Evolutionary conservation across 1,140 invertebrate genomes (phyloP), one percentile per base, ranked within the genome.

Genomic region (Drosophila rhopaloa): DNA sequence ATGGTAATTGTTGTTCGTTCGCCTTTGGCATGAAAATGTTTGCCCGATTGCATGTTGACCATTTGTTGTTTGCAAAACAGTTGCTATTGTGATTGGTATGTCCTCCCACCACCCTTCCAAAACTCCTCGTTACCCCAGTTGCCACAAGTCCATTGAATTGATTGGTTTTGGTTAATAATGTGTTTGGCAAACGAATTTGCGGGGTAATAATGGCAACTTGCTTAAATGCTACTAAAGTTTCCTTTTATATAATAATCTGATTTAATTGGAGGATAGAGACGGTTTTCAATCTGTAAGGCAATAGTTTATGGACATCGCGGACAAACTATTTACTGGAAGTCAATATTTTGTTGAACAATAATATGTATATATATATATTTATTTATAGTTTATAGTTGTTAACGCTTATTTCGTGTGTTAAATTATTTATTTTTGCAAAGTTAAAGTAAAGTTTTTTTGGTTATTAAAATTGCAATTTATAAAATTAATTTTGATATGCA

Each of bases 21-120:
- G 71, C 55, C 61, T 76, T 76, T 55, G 71, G 54, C 61, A 67
- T 66, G 71, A 55, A 73, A 81, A 74, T 81, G 79, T 81, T 81
- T 74, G 67, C 37, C 53, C 62, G 59, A 70, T 83, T 61, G 61
- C 77, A 75, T 75, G 68, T 79, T 68, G 43, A 41, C 38, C 62
- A 68, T 55, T 76, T 43, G 62, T 55, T 59, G 43, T 67, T 57
- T 41, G 56, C 43, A 48, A 50, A 68, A 63, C 53, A 58, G 65
- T 70, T 70, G 51, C 43, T 44, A 57, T 70, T 71, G 67, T 70
- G 29, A 47, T 55, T 70, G 37, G 67, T 13, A 41, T 38, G 27
- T 16, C 35, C 63, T 47, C n/a, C 35, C 32, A 24, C 16, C 27
- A 19, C 29, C 29, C 11, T n/a, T 9, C 27, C 4, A 13, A 24